Evolutionary conservation across 1,140 invertebrate genomes (phyloP).

Genomic region (Stegodyphus mimosarum): DNA sequence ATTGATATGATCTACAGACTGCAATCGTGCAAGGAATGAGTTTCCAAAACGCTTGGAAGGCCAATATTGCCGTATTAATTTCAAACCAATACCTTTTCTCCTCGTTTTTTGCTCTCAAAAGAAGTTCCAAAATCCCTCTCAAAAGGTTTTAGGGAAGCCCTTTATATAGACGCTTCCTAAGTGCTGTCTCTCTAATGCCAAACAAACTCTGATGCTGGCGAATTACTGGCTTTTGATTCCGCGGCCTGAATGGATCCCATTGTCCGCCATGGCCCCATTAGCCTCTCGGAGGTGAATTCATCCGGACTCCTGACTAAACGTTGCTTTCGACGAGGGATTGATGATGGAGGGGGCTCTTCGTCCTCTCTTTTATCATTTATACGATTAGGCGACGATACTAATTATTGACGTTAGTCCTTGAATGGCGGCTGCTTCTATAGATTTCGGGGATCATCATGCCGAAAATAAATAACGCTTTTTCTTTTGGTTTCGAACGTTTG

Average conservation of each 20-base stretch:
- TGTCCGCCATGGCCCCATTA: constrained; percentile 46
- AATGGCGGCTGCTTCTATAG: constrained; percentile 50
- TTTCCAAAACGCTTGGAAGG: neutral
- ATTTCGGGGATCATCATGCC: constrained; percentile 14
- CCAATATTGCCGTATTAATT: constrained; percentile 29
- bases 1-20: neutral
- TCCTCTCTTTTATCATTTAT: constrained; percentile 49
- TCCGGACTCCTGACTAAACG: constrained; percentile 41
- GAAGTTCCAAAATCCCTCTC: constrained; percentile 30
- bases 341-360: constrained; percentile 5
- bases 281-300: constrained; percentile 50
- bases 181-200: constrained; percentile 45
- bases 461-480: constrained; percentile 49
- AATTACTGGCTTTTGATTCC: constrained; percentile 57
- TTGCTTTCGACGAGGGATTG: constrained; percentile 12
- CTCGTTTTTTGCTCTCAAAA: constrained; percentile 16
- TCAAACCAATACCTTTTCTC: constrained; percentile 14
- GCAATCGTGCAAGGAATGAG: neutral
- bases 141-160: neutral
- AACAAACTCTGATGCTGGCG: constrained; percentile 51
- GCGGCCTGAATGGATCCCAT: constrained; percentile 27
- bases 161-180: constrained; percentile 47
- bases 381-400: constrained; percentile 59
- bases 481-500: constrained; percentile 30
- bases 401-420: constrained; percentile 55